Conservation (phyloP, 2,888 invertebrate genomes). For the Cistogaster globosa region DNA sequence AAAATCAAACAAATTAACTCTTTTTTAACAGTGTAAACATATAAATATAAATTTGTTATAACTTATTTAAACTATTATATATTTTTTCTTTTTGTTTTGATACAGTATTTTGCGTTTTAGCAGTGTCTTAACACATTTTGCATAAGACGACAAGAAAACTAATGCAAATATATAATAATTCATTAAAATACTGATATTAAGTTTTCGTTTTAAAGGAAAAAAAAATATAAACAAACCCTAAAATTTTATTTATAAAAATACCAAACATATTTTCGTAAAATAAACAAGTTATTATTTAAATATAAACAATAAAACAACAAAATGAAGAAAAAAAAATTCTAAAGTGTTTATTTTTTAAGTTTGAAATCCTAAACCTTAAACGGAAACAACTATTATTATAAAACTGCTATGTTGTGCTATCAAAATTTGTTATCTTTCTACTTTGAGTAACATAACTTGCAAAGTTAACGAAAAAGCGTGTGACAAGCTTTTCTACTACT, state of each 20-base stretch:
- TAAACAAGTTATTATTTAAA: constrained; percentile 62
- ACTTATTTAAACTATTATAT: constrained; percentile 62
- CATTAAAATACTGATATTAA: constrained; percentile 20
- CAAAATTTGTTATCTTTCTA: too few species aligned
- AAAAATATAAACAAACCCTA: constrained; percentile 31
- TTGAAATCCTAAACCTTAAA: too few species aligned
- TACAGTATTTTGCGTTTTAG: constrained; percentile 17
- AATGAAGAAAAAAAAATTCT: constrained; percentile 46
- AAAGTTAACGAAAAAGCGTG: constrained; percentile 1
- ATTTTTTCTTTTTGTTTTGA: constrained; percentile 28
- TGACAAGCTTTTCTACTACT: background rate
- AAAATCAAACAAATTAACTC: constrained; percentile 36
- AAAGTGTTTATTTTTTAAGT: constrained; percentile 51
- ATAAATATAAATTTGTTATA: constrained; percentile 63
- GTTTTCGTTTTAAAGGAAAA: constrained; percentile 40
- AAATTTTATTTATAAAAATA: constrained; percentile 60
- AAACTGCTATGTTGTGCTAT: too few species aligned
- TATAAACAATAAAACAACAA: constrained; percentile 58
- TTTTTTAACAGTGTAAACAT: constrained; percentile 42
- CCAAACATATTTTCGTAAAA: constrained; percentile 67
- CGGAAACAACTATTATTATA: too few species aligned
- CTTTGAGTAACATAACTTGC: background rate
- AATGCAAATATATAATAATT: constrained; percentile 14
- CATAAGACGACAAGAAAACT: constrained; percentile 2
- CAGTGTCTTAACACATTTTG: constrained; percentile 43